Evolutionary conservation across 2,113 vertebrate species (phyloP).

Genomic region (Cochlearius cochlearius): DNA sequence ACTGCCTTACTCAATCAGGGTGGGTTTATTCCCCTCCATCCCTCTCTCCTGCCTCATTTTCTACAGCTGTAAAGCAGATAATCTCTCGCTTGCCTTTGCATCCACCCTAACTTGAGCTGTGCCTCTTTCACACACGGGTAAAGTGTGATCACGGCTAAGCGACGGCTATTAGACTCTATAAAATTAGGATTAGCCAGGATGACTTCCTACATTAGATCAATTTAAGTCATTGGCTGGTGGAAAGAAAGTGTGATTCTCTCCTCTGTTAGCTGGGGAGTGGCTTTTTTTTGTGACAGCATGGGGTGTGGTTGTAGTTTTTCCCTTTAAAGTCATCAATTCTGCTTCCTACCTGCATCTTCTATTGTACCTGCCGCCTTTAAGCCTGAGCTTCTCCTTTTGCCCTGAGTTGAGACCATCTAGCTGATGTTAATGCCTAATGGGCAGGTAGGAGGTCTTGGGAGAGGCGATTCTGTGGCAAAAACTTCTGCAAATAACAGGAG

Average conservation of each 20-base stretch:
- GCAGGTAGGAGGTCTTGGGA: background rate
- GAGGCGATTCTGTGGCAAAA: background rate
- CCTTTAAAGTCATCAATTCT: constrained; percentile 11
- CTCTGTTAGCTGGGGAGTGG: background rate
- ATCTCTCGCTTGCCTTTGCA: background rate
- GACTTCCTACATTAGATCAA: constrained; percentile 49
- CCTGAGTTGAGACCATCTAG: background rate
- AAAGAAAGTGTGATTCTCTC: constrained; percentile 16
- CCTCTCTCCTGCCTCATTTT: background rate
- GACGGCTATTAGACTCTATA: constrained; percentile 44
- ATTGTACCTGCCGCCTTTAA: background rate
- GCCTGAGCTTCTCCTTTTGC: background rate
- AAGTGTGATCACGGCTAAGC: constrained; percentile 58
- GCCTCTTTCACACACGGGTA: constrained; percentile 11
- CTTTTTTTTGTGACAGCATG: background rate
- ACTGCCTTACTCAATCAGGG: background rate
- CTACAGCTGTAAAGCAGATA: background rate
- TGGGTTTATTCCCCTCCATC: background rate
- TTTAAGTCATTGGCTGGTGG: constrained; percentile 33
- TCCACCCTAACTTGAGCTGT: background rate
- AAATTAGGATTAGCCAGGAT: constrained; percentile 53
- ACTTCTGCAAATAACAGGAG: background rate
- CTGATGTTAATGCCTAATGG: background rate
- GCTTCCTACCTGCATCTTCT: background rate
- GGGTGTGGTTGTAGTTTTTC: background rate